phyloP scores from a whole-genome alignment of 2,113 vertebrate species.

The Falcunculus frontatus region DNA sequence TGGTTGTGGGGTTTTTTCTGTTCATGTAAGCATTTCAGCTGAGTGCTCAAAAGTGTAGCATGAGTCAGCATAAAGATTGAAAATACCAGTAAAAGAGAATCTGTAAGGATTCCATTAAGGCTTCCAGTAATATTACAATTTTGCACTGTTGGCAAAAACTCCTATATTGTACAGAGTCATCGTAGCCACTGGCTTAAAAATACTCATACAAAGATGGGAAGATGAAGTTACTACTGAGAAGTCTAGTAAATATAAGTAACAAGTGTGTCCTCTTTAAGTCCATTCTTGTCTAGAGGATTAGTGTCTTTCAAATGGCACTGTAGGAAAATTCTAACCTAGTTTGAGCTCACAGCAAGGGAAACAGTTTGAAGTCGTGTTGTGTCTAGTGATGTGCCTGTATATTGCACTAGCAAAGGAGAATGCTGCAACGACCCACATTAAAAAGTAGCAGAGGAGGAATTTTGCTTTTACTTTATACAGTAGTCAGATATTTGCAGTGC shows the following conservation, averaged over 20 bases:
- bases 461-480: neutral
- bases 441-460: neutral
- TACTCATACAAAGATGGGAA: neutral
- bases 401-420: neutral
- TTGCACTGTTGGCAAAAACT: neutral
- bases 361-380: neutral
- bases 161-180: neutral
- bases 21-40: neutral
- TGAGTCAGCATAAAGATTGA: constrained; percentile 20
- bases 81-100: constrained; percentile 12
- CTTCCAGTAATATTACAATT: constrained; percentile 5
- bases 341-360: neutral
- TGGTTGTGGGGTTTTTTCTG: neutral
- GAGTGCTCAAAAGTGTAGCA: neutral
- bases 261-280: neutral
- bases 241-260: neutral
- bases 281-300: neutral
- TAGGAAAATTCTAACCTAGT: neutral
- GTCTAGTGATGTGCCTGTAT: neutral
- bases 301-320: neutral
- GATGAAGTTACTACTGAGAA: neutral
- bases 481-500: neutral
- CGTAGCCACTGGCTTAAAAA: neutral
- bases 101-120: neutral
- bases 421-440: neutral